Percentiles rank a stretch among this genome's conserved stretches.
phyloP scores from a whole-genome alignment of 1,140 invertebrate genomes.

The Drosophila nigrodunni region DNA sequence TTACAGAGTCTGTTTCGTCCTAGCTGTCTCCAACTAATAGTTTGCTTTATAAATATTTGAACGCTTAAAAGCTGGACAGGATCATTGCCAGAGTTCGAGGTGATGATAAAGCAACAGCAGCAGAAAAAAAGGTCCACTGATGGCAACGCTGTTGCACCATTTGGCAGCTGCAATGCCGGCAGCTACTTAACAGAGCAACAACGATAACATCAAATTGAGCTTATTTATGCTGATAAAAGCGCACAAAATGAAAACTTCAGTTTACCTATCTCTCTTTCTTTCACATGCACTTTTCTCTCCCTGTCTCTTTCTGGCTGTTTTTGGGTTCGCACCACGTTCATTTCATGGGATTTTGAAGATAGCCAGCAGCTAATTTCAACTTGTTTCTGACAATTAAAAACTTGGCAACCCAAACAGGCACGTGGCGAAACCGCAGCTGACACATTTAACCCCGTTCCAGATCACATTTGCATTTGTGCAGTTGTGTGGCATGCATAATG shows the following conservation, averaged over 20 bases:
- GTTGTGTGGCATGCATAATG: conserved; percentile 33
- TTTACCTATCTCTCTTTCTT: conserved; percentile 8
- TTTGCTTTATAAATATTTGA: conserved; percentile 77
- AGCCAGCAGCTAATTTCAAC: conserved; percentile 58
- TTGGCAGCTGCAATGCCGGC: conserved; percentile 28
- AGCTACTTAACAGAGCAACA: conserved; percentile 34
- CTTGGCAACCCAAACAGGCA: conserved; percentile 41
- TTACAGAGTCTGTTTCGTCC: too few species aligned
- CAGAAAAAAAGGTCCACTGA: too few species aligned
- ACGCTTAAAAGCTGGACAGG: conserved; percentile 68
- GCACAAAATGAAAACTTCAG: conserved; percentile 13
- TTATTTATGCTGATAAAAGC: conserved; percentile 54
- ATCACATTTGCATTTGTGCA: conserved; percentile 61
- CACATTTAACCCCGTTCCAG: conserved; percentile 66
- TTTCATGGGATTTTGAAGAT: conserved; percentile 42
- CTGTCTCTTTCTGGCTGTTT: background rate
- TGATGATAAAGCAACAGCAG: conserved; percentile 17
- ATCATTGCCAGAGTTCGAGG: conserved; percentile 26
- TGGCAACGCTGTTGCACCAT: conserved; percentile 13
- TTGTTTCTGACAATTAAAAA: conserved; percentile 63
- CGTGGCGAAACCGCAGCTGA: conserved; percentile 53
- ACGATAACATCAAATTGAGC: conserved; percentile 62
- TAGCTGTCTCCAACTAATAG: too few species aligned
- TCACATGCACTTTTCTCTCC: background rate
- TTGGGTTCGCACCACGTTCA: background rate